Percentiles rank a stretch among this genome's conserved stretches.
These are phyloP conservation scores for Hippoglossus hippoglossus DNA, from an alignment of 2,797 vertebrate genomes.

Conservation along the genomic window DNA sequence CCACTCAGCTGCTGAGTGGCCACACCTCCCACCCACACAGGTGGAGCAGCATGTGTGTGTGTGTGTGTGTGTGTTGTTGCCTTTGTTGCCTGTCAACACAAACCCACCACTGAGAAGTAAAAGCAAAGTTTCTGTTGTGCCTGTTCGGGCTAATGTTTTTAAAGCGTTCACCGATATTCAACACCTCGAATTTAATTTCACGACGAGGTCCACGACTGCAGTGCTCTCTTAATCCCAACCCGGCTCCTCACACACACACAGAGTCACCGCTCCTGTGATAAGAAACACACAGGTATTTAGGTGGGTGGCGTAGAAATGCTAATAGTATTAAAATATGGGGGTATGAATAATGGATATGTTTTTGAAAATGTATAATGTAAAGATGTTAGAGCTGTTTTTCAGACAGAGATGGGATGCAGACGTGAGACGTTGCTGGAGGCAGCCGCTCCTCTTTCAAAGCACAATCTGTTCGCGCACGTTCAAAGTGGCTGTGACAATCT, in stretches of 20 bases:
- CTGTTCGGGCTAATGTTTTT: constrained; percentile 18
- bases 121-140: constrained; percentile 34
- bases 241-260: constrained; percentile 33
- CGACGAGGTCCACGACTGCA: constrained; percentile 20
- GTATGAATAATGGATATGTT: constrained; percentile 92
- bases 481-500: constrained; percentile 80
- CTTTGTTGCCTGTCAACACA: constrained; percentile 38
- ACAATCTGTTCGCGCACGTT: constrained; percentile 78
- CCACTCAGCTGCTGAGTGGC: constrained; percentile 75
- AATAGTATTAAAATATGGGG: constrained; percentile 87
- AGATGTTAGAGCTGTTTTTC: constrained; percentile 87
- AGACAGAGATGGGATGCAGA: constrained; percentile 83
- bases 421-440: constrained; percentile 75
- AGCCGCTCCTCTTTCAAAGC: constrained; percentile 75
- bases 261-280: constrained; percentile 64
- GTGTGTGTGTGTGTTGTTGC: constrained; percentile 13
- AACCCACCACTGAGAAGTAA: constrained; percentile 15
- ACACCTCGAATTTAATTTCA: constrained; percentile 31
- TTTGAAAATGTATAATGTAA: constrained; percentile 91
- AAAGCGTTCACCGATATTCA: not conserved
- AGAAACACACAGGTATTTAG: constrained; percentile 84
- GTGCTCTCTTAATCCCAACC: constrained; percentile 32
- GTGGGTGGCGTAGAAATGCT: constrained; percentile 85
- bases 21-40: constrained; percentile 75
- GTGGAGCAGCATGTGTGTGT: constrained; percentile 53